A percentile compares a stretch with the other conserved stretches of the same genome.
These are phyloP conservation scores for Aphidius gifuensis DNA, from an alignment of 1,140 invertebrate genomes.

Conservation along the genomic window DNA sequence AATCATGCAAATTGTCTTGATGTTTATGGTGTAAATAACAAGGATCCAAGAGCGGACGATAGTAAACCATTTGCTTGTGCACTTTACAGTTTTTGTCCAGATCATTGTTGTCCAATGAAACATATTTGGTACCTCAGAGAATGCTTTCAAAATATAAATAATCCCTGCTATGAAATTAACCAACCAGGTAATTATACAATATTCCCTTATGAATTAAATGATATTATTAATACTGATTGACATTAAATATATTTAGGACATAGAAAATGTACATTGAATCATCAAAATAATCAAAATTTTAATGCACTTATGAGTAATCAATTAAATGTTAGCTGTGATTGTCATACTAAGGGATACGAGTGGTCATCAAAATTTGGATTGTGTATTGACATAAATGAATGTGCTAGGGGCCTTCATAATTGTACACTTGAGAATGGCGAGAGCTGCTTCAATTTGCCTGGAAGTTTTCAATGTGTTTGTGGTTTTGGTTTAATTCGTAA, in stretches of 20 bases:
- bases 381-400: constrained; percentile 66
- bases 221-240: background rate
- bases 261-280: constrained; percentile 50
- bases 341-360: constrained; percentile 52
- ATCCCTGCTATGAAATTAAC: constrained; percentile 53
- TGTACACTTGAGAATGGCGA: constrained; percentile 50
- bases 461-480: constrained; percentile 56
- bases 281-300: constrained; percentile 56
- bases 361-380: constrained; percentile 61
- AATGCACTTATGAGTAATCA: constrained; percentile 53
- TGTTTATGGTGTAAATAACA: constrained; percentile 40
- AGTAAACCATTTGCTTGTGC: constrained; percentile 59
- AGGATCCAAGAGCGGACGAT: constrained; percentile 59
- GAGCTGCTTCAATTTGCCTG: constrained; percentile 60
- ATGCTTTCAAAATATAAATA: constrained; percentile 46
- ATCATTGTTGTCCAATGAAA: constrained; percentile 60
- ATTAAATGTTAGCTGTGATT: constrained; percentile 62
- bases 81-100: constrained; percentile 65
- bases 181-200: constrained; percentile 24
- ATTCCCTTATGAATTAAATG: background rate
- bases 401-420: constrained; percentile 43
- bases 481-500: constrained; percentile 51
- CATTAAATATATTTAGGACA: constrained; percentile 21
- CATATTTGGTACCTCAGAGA: constrained; percentile 44
- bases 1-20: constrained; percentile 61